Base-by-base conservation (phyloP, 1,140 invertebrate species). In the Orchesella cincta region DNA sequence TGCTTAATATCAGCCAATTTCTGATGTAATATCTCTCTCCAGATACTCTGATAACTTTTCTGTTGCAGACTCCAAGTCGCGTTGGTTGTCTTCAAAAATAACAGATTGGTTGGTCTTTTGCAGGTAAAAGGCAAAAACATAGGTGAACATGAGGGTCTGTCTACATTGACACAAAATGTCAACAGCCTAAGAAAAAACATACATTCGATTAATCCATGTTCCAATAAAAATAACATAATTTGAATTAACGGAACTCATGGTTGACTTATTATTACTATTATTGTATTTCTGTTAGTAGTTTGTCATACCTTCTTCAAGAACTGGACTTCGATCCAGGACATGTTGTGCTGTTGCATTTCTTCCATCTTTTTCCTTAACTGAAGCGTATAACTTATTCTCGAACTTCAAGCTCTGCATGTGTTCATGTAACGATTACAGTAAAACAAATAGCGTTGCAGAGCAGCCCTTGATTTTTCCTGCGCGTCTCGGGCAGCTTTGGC, bases 301-400 rank as follows among this genome's bases (percentile, higher is more conserved):
- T 73, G 12, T 8, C 12, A 51, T 5, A 82, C 79, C 86, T 97
- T 97, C 86, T 97, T 97, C 79, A 98, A 88, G 87, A 98, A 98
- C 89, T 98, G 96, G 64, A 98, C 96, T 90, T 99, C 98, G 83
- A 99, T 99, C 97, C 97, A 99, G 67, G 96, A 98, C 97, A 99
- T 98, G 84, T 98, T 98, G 85, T 98, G 96, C 83, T 98, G 96
- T 84, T 98, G 96, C 97, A 99, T 98, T 87, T 98, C 97, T 85
- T 98, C 97, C 97, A 99, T 99, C n/a, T 88, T 99, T 99, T 83
- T 94, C 92, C 85, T 97, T 96, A 16, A 98, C 93, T 72, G 93
- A 93, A 3, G 93, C 93, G 86, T 97, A 97, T 26, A 97, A 87
- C 88, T 98, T 98, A 86, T 94, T 92, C 86, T 99, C 97, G 87